These are phyloP conservation scores for Silvanus unidentatus DNA, from an alignment of 2,888 invertebrate species.

Conservation along the genomic window DNA sequence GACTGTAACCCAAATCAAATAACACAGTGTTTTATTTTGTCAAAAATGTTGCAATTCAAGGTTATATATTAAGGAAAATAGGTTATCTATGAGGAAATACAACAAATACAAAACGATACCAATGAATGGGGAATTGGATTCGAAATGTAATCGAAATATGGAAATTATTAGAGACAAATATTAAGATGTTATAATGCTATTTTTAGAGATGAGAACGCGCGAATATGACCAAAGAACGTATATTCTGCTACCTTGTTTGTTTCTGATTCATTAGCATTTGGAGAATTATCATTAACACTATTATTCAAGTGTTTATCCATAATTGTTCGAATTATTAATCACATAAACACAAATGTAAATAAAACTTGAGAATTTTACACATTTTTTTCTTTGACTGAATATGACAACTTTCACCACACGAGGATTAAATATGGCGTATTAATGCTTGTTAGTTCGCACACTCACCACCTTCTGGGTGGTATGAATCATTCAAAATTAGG, in stretches of 20 bases:
- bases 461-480: neutral
- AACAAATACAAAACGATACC: neutral
- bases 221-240: slow-evolving; percentile 34
- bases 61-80: neutral
- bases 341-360: slow-evolving; percentile 30
- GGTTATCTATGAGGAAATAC: neutral
- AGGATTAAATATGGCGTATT: slow-evolving; percentile 44
- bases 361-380: slow-evolving; percentile 14
- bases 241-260: slow-evolving; percentile 37
- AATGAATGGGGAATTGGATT: too few relatives aligned
- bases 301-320: slow-evolving; percentile 40
- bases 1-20: slow-evolving; percentile 51
- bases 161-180: too few relatives aligned
- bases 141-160: too few relatives aligned
- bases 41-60: neutral
- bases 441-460: slow-evolving; percentile 22
- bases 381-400: slow-evolving; percentile 22
- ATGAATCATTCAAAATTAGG: too few relatives aligned
- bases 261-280: slow-evolving; percentile 29
- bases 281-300: slow-evolving; percentile 29
- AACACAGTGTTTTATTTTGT: too few relatives aligned
- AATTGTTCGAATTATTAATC: slow-evolving; percentile 30
- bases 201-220: slow-evolving; percentile 43
- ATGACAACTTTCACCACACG: slow-evolving; percentile 46
- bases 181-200: slow-evolving; percentile 23